phyloP scores from a whole-genome alignment of 2,113 vertebrate species.

The Lamprotornis superbus region DNA sequence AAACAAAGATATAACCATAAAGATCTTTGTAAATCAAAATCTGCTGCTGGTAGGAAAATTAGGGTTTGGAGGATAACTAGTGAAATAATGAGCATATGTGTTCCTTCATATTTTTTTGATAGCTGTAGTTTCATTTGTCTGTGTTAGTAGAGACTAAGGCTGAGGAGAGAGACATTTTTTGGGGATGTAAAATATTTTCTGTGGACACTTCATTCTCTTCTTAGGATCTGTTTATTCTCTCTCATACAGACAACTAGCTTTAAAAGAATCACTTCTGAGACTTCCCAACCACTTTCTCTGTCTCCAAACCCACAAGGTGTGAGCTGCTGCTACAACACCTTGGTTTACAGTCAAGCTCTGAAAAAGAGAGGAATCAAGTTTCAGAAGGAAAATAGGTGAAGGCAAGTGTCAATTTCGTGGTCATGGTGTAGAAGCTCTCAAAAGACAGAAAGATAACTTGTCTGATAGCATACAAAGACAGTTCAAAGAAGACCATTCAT shows the following conservation, averaged over 20 bases:
- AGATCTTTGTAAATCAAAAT: background rate
- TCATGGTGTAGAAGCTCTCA: background rate
- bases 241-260: background rate
- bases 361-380: background rate
- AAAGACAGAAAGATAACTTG: background rate
- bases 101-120: background rate
- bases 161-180: background rate
- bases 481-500: background rate
- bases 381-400: background rate
- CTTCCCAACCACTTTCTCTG: background rate
- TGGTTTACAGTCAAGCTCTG: background rate
- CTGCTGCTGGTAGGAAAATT: background rate
- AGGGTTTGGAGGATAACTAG: background rate
- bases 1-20: background rate
- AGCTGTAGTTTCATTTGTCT: background rate
- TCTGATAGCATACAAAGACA: background rate
- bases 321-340: background rate
- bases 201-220: background rate
- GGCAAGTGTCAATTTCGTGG: background rate
- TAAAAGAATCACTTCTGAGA: background rate
- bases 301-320: background rate
- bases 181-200: background rate
- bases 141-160: background rate
- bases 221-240: background rate
- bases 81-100: background rate